A percentile compares a stretch with the other conserved stretches of the same genome.
Evolutionary conservation across 2,888 invertebrate genomes (phyloP).

Genomic region (Parnassius apollo): DNA sequence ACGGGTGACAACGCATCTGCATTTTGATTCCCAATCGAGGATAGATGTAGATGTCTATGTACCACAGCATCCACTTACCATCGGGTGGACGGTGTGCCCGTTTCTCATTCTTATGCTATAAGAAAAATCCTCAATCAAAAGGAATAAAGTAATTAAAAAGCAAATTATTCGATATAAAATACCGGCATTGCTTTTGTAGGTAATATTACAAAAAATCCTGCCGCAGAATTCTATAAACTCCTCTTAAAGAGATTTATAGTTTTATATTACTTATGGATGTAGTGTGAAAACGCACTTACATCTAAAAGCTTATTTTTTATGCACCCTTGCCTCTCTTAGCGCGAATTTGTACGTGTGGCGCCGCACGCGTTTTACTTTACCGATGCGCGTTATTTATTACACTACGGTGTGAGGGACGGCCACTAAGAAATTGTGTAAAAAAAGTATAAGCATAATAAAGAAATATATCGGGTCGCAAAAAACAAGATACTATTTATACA

Average conservation of each 20-base stretch:
- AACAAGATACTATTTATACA: no score
- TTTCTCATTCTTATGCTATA: no score
- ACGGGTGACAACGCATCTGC: no score
- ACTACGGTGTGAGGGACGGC: conserved; percentile 34
- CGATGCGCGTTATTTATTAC: conserved; percentile 61
- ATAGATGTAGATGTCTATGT: no score
- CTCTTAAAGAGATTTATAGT: conserved; percentile 31
- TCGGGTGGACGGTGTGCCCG: no score
- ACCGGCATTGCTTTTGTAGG: no score
- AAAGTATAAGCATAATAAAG: conserved; percentile 37
- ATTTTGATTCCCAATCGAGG: no score
- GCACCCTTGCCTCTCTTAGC: conserved; percentile 68
- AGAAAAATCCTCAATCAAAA: no score
- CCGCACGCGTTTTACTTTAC: conserved; percentile 56
- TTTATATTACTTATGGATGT: conserved; percentile 39
- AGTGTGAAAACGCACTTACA: conserved; percentile 62
- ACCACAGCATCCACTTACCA: no score
- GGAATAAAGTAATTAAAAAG: no score
- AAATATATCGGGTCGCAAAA: conserved; percentile 7
- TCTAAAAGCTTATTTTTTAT: conserved; percentile 74
- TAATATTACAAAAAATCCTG: conserved; percentile 5
- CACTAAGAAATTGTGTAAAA: conserved; percentile 36
- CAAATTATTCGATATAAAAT: no score
- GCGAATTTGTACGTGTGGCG: conserved; percentile 37
- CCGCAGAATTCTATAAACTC: conserved; percentile 13